Percentiles rank a stretch among this genome's conserved stretches.
Evolutionary conservation across 2,113 vertebrate species (phyloP).

Genomic region (Corythoichthys haematopterus): DNA sequence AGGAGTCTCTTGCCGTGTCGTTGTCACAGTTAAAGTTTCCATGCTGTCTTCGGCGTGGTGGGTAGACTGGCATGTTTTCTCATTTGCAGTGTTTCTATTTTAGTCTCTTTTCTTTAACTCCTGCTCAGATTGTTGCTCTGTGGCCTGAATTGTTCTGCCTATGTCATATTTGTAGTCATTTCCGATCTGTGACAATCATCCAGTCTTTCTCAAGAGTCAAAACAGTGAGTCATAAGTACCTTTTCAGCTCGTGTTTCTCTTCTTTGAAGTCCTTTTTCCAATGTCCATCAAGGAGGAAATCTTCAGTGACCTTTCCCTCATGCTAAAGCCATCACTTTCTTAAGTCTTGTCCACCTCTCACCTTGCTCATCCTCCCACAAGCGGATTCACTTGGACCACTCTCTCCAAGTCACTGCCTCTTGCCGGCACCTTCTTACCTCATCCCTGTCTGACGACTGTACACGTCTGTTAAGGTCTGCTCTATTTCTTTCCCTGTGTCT

Average conservation of each 20-base stretch:
- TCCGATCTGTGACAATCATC: slow-evolving; percentile 5
- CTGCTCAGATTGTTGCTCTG: background rate
- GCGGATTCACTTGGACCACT: slow-evolving; percentile 49
- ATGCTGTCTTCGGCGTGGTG: slow-evolving; percentile 7
- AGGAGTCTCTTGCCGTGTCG: slow-evolving; percentile 41
- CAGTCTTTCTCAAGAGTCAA: background rate
- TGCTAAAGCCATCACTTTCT: slow-evolving; percentile 30
- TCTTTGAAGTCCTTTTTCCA: slow-evolving; percentile 31
- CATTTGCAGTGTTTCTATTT: background rate
- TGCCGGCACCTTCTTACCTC: slow-evolving; percentile 23
- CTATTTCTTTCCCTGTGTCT: slow-evolving; percentile 15
- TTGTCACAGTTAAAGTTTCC: slow-evolving; percentile 49
- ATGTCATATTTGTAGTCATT: background rate
- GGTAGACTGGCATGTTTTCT: slow-evolving; percentile 16
- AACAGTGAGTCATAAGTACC: slow-evolving; percentile 17
- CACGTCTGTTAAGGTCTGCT: slow-evolving; percentile 34
- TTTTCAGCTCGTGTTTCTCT: slow-evolving; percentile 30
- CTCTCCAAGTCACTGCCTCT: slow-evolving; percentile 26
- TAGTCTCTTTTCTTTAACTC: background rate
- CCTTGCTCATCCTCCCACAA: slow-evolving; percentile 24
- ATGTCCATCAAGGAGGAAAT: slow-evolving; percentile 38
- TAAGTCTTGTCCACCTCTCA: slow-evolving; percentile 24
- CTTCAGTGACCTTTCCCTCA: slow-evolving; percentile 49
- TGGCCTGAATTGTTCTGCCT: background rate
- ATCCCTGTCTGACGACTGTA: slow-evolving; percentile 27